Conservation (phyloP, 2,888 invertebrate species). For the Tridacna gigas region DNA sequence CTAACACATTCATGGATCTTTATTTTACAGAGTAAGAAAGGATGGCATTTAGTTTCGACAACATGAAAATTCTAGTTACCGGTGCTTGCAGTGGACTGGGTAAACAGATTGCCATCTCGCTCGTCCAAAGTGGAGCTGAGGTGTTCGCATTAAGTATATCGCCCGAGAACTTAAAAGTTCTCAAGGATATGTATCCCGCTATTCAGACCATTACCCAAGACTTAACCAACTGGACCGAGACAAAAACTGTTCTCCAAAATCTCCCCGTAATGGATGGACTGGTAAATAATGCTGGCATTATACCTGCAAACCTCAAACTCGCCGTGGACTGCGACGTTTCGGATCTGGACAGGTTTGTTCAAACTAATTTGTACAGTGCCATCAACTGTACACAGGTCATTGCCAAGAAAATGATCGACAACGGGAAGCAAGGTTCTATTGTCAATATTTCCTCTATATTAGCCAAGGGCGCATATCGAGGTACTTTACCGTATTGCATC, state of each 20-base stretch:
- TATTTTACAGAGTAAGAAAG: neutral
- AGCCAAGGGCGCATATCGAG: conserved; percentile 88
- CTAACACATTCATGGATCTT: too few species aligned
- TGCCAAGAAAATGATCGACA: conserved; percentile 90
- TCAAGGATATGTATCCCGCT: conserved; percentile 85
- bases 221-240: conserved; percentile 91
- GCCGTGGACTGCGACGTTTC: neutral
- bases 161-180: conserved; percentile 88
- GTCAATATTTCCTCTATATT: conserved; percentile 95
- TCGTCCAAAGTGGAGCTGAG: conserved; percentile 89
- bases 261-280: conserved; percentile 91
- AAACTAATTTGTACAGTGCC: conserved; percentile 93
- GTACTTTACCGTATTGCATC: conserved; percentile 92
- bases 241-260: conserved; percentile 88
- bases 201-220: conserved; percentile 88
- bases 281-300: conserved; percentile 95
- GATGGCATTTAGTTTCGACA: conserved; percentile 11
- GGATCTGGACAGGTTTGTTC: conserved; percentile 61
- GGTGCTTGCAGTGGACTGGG: conserved; percentile 95
- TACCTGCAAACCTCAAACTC: neutral
- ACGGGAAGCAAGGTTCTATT: conserved; percentile 90
- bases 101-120: conserved; percentile 89
- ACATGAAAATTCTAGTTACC: conserved; percentile 87
- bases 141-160: conserved; percentile 92
- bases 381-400: conserved; percentile 92